Conservation (phyloP, 2,888 invertebrate genomes). For the Pachycephus smyrnensis region DNA sequence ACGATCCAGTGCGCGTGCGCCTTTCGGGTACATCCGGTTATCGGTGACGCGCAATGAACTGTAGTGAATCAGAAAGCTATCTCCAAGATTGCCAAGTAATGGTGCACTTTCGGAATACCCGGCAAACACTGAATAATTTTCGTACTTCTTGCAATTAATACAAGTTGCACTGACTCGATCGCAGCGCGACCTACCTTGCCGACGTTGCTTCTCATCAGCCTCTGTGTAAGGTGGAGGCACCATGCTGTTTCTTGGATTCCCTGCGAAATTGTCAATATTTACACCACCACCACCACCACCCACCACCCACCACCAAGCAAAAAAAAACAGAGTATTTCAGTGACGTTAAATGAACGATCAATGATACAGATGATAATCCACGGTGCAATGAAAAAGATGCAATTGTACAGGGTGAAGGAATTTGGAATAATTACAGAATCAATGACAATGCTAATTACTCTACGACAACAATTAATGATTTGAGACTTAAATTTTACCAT, state of each 20-base stretch:
- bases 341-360: not conserved
- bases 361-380: not conserved
- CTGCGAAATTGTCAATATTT: slow-evolving; percentile 39
- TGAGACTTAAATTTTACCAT: slow-evolving; percentile 37
- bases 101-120: slow-evolving; percentile 47
- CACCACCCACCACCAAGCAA: not conserved
- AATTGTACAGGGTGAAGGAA: not conserved
- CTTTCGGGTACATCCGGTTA: not conserved
- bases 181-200: slow-evolving; percentile 36
- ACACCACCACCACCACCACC: slow-evolving; percentile 31
- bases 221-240: slow-evolving; percentile 29
- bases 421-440: not conserved
- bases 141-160: not conserved
- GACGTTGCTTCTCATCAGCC: slow-evolving; percentile 24
- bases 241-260: slow-evolving; percentile 28
- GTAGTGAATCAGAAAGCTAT: slow-evolving; percentile 17
- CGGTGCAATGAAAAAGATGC: not conserved
- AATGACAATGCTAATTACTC: not conserved
- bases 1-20: not conserved
- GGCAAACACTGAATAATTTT: slow-evolving; percentile 12
- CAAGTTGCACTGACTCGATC: slow-evolving; percentile 9
- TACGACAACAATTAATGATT: not conserved
- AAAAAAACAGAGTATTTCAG: not conserved
- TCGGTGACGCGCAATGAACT: slow-evolving; percentile 5
- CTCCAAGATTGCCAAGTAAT: slow-evolving; percentile 29